phyloP scores from a whole-genome alignment of 2,113 vertebrate species.

The Panthera leo region DNA sequence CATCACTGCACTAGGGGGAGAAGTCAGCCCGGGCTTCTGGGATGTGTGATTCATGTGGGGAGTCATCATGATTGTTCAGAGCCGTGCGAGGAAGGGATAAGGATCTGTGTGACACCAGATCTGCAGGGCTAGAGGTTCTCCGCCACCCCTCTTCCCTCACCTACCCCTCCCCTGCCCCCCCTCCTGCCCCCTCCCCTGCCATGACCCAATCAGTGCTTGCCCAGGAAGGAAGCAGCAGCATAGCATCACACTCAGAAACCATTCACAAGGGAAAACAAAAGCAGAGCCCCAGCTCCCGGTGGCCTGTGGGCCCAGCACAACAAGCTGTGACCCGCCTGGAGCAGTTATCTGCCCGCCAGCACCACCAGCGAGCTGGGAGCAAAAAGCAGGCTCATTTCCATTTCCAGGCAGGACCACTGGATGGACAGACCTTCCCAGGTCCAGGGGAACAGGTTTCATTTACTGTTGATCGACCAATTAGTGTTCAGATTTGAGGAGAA shows the following conservation, averaged over 20 bases:
- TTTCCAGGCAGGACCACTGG: not conserved
- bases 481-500: not conserved
- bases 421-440: not conserved
- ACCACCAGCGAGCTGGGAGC: not conserved
- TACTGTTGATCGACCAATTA: not conserved
- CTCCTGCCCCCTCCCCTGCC: not conserved
- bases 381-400: not conserved
- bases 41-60: not conserved
- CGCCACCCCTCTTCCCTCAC: too few relatives aligned
- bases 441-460: not conserved
- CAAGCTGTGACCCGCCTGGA: slow-evolving; percentile 38
- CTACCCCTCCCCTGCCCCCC: not conserved
- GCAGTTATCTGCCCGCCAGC: not conserved
- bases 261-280: not conserved
- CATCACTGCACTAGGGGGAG: not conserved
- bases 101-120: slow-evolving; percentile 39
- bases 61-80: not conserved
- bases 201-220: slow-evolving; percentile 1
- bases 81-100: not conserved
- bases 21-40: not conserved
- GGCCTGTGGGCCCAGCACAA: not conserved
- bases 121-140: not conserved
- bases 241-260: not conserved
- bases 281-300: not conserved
- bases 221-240: not conserved